These are phyloP conservation scores for Delia radicum DNA, from an alignment of 1,140 invertebrate species.

Conservation along the genomic window DNA sequence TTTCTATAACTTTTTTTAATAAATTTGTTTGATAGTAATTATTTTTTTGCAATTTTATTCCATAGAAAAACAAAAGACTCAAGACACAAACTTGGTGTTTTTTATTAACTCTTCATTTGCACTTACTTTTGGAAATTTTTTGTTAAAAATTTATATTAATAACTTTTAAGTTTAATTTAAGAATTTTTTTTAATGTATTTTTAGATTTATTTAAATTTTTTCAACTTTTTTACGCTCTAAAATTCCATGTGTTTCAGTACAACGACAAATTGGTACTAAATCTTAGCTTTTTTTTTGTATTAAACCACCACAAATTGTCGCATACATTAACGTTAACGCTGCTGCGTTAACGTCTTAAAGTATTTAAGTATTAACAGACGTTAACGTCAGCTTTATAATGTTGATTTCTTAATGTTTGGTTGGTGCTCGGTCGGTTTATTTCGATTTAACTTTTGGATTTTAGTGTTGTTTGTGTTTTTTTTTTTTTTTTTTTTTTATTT, in stretches of 20 bases:
- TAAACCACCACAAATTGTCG: conserved; percentile 5
- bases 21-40: neutral
- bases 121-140: neutral
- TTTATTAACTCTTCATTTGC: neutral
- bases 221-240: neutral
- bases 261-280: conserved; percentile 23
- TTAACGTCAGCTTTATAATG: neutral
- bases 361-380: neutral
- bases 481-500: neutral
- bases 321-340: neutral
- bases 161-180: neutral
- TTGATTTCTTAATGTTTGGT: conserved; percentile 21
- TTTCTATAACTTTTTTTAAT: neutral
- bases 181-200: neutral
- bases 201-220: neutral
- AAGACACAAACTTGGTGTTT: neutral
- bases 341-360: neutral
- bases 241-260: conserved; percentile 18
- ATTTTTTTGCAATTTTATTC: neutral
- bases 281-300: neutral
- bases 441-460: neutral
- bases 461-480: neutral
- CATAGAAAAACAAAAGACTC: conserved; percentile 5
- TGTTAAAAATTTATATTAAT: neutral
- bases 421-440: neutral